phyloP scores from a whole-genome alignment of 2,888 invertebrate species.

The Geophilus truncorum region DNA sequence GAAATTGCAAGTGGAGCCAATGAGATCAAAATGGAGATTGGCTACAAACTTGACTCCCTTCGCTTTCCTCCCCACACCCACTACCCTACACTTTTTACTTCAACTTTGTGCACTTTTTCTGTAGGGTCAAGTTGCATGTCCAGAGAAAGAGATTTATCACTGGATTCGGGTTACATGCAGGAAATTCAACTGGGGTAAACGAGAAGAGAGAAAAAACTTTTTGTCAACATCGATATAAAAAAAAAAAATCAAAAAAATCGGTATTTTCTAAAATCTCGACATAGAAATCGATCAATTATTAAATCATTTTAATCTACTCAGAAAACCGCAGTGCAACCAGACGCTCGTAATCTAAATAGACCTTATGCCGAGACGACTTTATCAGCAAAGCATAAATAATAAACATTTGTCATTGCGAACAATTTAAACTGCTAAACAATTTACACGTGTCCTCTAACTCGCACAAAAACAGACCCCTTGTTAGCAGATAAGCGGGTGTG shows the following conservation, averaged over 20 bases:
- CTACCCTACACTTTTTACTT: not conserved
- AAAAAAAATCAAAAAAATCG: no score
- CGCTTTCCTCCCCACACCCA: not conserved
- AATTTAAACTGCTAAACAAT: not conserved
- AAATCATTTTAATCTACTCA: no score
- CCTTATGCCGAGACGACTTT: not conserved
- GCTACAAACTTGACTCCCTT: not conserved
- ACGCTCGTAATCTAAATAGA: not conserved
- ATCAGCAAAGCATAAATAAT: not conserved
- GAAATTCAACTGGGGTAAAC: no score
- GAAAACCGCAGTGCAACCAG: not conserved
- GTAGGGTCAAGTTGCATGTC: not conserved
- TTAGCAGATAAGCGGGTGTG: constrained; percentile 2
- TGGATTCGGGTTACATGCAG: not conserved
- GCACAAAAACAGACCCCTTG: not conserved
- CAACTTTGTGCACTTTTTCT: not conserved
- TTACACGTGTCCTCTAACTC: not conserved
- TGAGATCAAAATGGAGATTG: not conserved
- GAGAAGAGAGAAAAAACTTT: no score
- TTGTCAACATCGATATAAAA: no score
- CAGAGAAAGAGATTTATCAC: not conserved
- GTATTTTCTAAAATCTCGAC: no score
- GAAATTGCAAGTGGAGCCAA: not conserved
- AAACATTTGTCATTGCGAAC: not conserved
- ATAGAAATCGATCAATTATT: no score